phyloP scores from a whole-genome alignment of 2,797 vertebrate genomes.

The Esox lucius region DNA sequence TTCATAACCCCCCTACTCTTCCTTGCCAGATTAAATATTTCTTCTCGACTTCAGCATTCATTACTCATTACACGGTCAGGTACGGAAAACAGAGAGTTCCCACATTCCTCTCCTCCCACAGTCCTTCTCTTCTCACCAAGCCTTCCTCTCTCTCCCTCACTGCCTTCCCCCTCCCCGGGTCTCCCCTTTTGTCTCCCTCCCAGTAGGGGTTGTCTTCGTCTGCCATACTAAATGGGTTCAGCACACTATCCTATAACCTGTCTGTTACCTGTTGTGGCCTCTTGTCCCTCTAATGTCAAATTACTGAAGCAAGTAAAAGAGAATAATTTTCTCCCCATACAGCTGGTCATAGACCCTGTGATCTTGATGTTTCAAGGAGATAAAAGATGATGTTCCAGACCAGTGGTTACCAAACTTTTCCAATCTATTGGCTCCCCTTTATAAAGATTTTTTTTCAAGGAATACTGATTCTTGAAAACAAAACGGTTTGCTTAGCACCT shows the following conservation, averaged over 20 bases:
- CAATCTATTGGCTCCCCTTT: no score
- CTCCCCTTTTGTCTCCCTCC: constrained; percentile 3
- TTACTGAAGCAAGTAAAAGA: background rate
- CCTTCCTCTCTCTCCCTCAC: background rate
- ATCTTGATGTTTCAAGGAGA: background rate
- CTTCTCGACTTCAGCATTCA: constrained; percentile 1
- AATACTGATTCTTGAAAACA: no score
- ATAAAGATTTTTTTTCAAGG: no score
- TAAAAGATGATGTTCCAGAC: background rate
- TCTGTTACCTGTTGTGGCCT: background rate
- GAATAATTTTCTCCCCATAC: background rate
- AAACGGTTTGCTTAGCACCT: no score
- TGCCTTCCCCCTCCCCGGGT: background rate
- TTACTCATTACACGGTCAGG: constrained; percentile 19
- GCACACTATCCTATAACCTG: background rate
- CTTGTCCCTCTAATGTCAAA: background rate
- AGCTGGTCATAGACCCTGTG: background rate
- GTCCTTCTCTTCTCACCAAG: background rate
- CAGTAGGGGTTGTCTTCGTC: background rate
- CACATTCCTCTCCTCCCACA: background rate
- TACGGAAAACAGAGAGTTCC: constrained; percentile 28
- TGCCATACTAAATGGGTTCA: background rate
- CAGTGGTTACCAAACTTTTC: no score
- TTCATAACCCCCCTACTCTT: constrained; percentile 23
- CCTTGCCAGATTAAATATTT: constrained; percentile 25